Conservation (phyloP, 2,113 vertebrate species). For the Dicaeum eximium region DNA sequence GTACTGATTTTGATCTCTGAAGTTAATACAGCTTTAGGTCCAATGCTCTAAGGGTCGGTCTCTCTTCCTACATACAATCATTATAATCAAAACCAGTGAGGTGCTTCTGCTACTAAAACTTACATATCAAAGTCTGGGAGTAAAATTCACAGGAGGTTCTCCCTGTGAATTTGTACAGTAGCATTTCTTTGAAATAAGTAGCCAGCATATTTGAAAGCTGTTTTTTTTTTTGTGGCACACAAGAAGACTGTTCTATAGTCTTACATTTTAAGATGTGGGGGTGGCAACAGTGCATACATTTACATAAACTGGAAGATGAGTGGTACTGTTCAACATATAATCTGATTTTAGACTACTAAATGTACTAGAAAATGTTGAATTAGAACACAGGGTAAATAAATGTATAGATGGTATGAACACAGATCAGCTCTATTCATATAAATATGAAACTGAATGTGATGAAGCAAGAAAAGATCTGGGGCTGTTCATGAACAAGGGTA, state of each 20-base stretch:
- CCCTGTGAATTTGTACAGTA: not conserved
- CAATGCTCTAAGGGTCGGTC: not conserved
- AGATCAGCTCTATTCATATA: not conserved
- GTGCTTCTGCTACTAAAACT: not conserved
- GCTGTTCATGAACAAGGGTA: not conserved
- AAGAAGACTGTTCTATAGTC: not conserved
- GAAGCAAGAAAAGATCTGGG: not conserved
- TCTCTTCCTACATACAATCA: not conserved
- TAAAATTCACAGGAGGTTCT: not conserved
- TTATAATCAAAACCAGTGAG: not conserved
- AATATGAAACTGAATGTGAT: not conserved
- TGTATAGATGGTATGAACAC: not conserved
- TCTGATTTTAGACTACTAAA: conserved; percentile 2
- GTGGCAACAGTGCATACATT: conserved; percentile 3
- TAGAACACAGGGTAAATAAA: not conserved
- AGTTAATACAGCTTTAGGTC: not conserved
- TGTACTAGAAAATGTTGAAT: not conserved
- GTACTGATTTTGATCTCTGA: not conserved
- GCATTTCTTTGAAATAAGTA: not conserved
- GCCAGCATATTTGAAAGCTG: not conserved
- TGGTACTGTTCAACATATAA: not conserved
- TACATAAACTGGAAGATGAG: conserved; percentile 15
- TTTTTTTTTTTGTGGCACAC: not conserved
- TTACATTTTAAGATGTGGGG: not conserved
- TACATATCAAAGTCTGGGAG: not conserved